These are phyloP conservation scores for Tringa solitaria DNA, from an alignment of 2,113 vertebrate genomes.

Conservation along the genomic window DNA sequence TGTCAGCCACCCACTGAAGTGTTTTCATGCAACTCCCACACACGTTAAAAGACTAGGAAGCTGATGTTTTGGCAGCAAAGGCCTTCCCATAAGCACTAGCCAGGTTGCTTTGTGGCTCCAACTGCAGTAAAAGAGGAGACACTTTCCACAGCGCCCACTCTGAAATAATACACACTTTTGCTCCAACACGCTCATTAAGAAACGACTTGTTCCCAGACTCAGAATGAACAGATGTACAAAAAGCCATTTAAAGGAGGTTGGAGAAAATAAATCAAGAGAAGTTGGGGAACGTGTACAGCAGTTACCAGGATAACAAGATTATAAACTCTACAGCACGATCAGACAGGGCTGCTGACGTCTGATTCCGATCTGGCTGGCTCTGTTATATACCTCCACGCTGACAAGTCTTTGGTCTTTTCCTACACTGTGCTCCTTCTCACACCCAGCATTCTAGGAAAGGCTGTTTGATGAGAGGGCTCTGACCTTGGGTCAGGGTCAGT, in stretches of 20 bases:
- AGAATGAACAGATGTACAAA: slow-evolving; percentile 64
- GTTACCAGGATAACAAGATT: slow-evolving; percentile 59
- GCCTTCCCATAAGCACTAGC: slow-evolving; percentile 50
- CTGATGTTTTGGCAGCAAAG: slow-evolving; percentile 46
- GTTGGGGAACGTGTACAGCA: background rate
- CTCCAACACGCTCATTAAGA: slow-evolving; percentile 51
- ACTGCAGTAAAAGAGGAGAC: slow-evolving; percentile 8
- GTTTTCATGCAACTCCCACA: slow-evolving; percentile 52
- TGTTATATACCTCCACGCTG: background rate
- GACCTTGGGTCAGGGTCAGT: background rate
- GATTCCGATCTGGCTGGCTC: background rate
- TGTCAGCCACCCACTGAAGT: slow-evolving; percentile 52
- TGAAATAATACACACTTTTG: background rate
- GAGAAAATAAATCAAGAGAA: slow-evolving; percentile 61
- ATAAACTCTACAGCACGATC: slow-evolving; percentile 27
- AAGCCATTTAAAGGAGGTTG: slow-evolving; percentile 55
- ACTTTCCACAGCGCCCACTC: slow-evolving; percentile 46
- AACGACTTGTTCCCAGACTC: slow-evolving; percentile 44
- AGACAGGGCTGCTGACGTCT: background rate
- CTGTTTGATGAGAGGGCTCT: background rate
- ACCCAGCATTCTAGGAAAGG: background rate
- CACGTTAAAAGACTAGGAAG: slow-evolving; percentile 36
- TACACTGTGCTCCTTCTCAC: background rate
- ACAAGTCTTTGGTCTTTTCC: background rate
- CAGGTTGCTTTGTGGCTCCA: slow-evolving; percentile 34